Conservation (phyloP, 2,113 vertebrate species). For the Tringa solitaria region DNA sequence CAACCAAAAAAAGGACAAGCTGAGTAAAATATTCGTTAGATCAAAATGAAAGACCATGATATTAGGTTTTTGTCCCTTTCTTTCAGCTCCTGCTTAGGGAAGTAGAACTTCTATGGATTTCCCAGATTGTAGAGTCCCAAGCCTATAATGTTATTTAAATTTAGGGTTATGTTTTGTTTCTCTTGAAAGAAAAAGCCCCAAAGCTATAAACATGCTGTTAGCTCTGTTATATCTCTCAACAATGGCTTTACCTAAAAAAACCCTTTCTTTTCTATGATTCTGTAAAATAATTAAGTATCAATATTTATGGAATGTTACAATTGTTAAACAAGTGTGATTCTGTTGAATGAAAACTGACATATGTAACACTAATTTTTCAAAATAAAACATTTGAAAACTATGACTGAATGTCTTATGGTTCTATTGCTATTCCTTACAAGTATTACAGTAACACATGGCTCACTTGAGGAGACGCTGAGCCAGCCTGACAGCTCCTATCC, state of each 20-base stretch:
- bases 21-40: neutral
- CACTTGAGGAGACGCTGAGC: neutral
- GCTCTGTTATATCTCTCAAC: neutral
- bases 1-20: neutral
- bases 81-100: neutral
- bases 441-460: neutral
- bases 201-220: neutral
- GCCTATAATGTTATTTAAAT: neutral
- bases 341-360: neutral
- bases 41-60: neutral
- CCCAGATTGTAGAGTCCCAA: neutral
- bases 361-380: neutral
- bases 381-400: constrained; percentile 33
- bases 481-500: neutral
- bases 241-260: neutral
- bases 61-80: rapidly evolving
- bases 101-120: neutral
- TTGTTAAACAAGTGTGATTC: neutral
- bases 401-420: neutral
- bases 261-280: neutral
- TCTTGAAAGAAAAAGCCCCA: neutral
- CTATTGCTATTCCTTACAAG: neutral
- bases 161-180: neutral
- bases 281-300: neutral
- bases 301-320: neutral